Conservation (phyloP, 2,797 vertebrate species). For the Chanos chanos region DNA sequence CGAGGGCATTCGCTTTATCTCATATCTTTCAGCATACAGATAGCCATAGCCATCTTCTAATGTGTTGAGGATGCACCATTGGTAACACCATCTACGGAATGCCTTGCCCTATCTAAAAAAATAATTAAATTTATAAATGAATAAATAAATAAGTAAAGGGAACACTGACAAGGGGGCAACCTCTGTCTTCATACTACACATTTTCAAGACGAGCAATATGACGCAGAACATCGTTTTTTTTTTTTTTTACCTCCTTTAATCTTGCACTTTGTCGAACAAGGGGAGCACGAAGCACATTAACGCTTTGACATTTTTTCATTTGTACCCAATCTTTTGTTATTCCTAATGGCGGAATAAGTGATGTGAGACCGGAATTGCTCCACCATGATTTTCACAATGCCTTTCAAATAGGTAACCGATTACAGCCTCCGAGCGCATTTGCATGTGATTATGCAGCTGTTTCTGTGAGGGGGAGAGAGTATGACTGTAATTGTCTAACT, state of each 20-base stretch:
- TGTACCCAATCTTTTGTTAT: slow-evolving; percentile 46
- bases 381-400: slow-evolving; percentile 56
- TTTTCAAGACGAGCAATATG: slow-evolving; percentile 1
- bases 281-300: slow-evolving; percentile 44
- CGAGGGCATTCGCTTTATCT: background rate
- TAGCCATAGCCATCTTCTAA: too few species aligned
- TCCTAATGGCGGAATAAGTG: slow-evolving; percentile 57
- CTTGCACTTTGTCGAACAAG: slow-evolving; percentile 42
- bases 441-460: slow-evolving; percentile 71
- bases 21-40: too few species aligned
- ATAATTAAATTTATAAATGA: too few species aligned
- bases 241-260: slow-evolving; percentile 24
- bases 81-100: too few species aligned
- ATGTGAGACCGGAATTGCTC: slow-evolving; percentile 56
- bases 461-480: slow-evolving; percentile 56
- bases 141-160: too few species aligned
- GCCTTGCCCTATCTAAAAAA: too few species aligned
- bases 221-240: slow-evolving; percentile 15
- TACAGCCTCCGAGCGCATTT: slow-evolving; percentile 63
- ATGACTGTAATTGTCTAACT: slow-evolving; percentile 67
- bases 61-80: too few species aligned
- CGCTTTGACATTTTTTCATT: slow-evolving; percentile 36
- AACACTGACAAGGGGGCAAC: background rate
- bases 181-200: background rate
- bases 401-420: slow-evolving; percentile 65